Percentiles rank a stretch among this genome's conserved stretches.
Conservation (phyloP, 2,797 vertebrate genomes). For the Carapus acus region DNA sequence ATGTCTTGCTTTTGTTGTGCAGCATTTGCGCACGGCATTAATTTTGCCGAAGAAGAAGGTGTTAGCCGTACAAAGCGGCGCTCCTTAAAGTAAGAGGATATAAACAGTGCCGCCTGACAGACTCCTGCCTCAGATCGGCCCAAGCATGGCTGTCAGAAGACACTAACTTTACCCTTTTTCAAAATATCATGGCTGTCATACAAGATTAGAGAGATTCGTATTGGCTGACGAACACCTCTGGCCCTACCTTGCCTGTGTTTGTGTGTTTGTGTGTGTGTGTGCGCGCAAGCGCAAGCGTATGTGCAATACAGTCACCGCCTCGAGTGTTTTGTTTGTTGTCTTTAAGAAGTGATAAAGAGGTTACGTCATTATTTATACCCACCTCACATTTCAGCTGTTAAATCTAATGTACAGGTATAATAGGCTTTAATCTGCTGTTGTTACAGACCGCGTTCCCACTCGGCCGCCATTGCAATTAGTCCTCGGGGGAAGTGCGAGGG, state of each 20-base stretch:
- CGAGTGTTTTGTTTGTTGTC: conserved; percentile 7
- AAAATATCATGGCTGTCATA: conserved; percentile 60
- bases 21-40: conserved; percentile 53
- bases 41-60: conserved; percentile 44
- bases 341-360: conserved; percentile 16
- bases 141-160: conserved; percentile 48
- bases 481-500: not conserved
- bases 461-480: not conserved
- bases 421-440: too few relatives aligned
- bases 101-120: conserved; percentile 24
- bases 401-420: conserved; percentile 6
- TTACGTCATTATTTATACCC: conserved; percentile 31
- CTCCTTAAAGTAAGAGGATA: conserved; percentile 34
- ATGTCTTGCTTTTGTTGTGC: conserved; percentile 50
- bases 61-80: conserved; percentile 40
- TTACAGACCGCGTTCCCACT: too few relatives aligned
- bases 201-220: conserved; percentile 53
- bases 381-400: conserved; percentile 9
- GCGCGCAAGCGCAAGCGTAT: too few relatives aligned
- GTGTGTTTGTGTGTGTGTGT: too few relatives aligned
- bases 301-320: conserved; percentile 27
- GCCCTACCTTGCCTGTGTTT: conserved; percentile 37
- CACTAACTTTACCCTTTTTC: conserved; percentile 52
- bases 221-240: conserved; percentile 49
- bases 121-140: conserved; percentile 38